phyloP scores from a whole-genome alignment of 2,113 vertebrate species.

The Microtus montanus region DNA sequence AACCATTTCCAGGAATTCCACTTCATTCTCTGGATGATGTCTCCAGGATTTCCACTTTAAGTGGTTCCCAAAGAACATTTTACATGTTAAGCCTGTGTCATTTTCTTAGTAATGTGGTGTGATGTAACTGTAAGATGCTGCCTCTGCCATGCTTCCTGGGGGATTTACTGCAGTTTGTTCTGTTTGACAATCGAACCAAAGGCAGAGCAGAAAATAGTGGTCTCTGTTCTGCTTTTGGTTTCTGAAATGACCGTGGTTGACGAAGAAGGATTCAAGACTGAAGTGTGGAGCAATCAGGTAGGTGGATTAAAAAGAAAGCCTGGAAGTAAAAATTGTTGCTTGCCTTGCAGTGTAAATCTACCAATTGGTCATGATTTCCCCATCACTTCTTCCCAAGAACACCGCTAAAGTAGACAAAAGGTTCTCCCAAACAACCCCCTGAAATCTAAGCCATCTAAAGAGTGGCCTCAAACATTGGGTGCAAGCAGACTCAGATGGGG shows the following conservation, averaged over 20 bases:
- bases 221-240: slow-evolving; percentile 59
- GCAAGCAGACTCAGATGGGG: background rate
- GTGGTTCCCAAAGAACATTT: slow-evolving; percentile 14
- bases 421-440: background rate
- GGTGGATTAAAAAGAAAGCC: background rate
- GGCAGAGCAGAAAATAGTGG: slow-evolving; percentile 36
- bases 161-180: background rate
- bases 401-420: background rate
- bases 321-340: background rate
- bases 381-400: background rate
- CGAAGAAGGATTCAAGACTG: slow-evolving; percentile 36
- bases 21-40: background rate
- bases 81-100: background rate
- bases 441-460: background rate
- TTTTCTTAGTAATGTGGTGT: slow-evolving; percentile 35
- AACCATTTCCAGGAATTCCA: slow-evolving; percentile 54
- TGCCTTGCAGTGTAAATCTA: background rate
- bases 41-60: slow-evolving; percentile 50
- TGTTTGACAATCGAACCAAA: slow-evolving; percentile 57
- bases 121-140: slow-evolving; percentile 4
- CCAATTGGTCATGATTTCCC: background rate
- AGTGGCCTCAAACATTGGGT: background rate
- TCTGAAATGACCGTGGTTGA: slow-evolving; percentile 4
- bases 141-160: background rate
- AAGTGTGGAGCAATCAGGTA: slow-evolving; percentile 41